phyloP scores from a whole-genome alignment of 2,797 vertebrate species.

The Diplodus puntazzo region DNA sequence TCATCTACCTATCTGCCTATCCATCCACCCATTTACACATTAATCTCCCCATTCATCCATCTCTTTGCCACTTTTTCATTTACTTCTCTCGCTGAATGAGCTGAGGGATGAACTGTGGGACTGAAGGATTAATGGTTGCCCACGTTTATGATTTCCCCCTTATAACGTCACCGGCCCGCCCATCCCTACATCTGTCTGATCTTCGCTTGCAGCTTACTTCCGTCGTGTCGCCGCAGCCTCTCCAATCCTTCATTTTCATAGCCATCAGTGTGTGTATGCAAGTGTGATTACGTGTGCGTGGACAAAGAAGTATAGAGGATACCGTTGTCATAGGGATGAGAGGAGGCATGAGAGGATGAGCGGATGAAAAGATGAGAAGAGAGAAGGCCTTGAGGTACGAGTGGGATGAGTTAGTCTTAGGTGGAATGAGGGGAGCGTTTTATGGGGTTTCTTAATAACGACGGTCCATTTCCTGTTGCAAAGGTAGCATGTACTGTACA shows the following conservation, averaged over 20 bases:
- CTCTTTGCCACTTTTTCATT: slow-evolving; percentile 65
- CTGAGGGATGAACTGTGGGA: slow-evolving; percentile 50
- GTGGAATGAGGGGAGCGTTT: background rate
- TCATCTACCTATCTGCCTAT: slow-evolving; percentile 50
- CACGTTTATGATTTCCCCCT: slow-evolving; percentile 51
- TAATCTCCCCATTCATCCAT: slow-evolving; percentile 59
- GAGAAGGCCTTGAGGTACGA: background rate
- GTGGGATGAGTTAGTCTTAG: background rate
- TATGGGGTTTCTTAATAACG: background rate
- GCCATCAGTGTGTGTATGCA: slow-evolving; percentile 21
- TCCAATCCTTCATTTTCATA: slow-evolving; percentile 57
- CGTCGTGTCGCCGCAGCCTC: slow-evolving; percentile 21
- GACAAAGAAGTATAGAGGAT: slow-evolving; percentile 9
- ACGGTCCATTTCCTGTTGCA: background rate
- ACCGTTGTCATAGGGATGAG: slow-evolving; percentile 16
- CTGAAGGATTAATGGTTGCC: slow-evolving; percentile 60
- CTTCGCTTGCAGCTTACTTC: slow-evolving; percentile 28
- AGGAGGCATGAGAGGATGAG: slow-evolving; percentile 6
- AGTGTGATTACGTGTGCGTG: slow-evolving; percentile 35
- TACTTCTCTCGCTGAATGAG: slow-evolving; percentile 53
- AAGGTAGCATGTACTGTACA: background rate
- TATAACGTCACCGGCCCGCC: slow-evolving; percentile 26
- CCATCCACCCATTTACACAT: slow-evolving; percentile 57
- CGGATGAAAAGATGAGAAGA: slow-evolving; percentile 16
- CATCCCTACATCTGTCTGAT: slow-evolving; percentile 38